Evolutionary conservation across 2,888 invertebrate species (phyloP).

Genomic region (Caenorhabditis auriculariae): DNA sequence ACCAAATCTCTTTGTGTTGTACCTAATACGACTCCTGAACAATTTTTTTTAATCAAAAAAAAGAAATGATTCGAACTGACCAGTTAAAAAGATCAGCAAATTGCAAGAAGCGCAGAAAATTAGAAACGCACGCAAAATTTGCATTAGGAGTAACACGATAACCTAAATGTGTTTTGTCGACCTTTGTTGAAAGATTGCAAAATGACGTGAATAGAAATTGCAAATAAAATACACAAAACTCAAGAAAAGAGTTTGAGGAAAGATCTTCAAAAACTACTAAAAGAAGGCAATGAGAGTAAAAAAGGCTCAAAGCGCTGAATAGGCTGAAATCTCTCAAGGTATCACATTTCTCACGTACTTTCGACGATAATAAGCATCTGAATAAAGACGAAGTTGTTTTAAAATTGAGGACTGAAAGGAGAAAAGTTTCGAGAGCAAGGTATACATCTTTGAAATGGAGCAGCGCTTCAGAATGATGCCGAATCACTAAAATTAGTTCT

Average conservation of each 20-base stretch:
- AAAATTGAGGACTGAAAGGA: too few species aligned
- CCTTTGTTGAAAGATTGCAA: not conserved
- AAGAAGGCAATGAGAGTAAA: too few species aligned
- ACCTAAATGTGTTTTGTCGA: not conserved
- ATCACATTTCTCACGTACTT: too few species aligned
- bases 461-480: too few species aligned
- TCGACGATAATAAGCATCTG: too few species aligned
- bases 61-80: constrained; percentile 7
- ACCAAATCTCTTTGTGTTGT: constrained; percentile 36
- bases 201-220: not conserved
- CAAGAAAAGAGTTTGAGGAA: not conserved
- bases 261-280: too few species aligned
- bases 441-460: too few species aligned
- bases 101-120: constrained; percentile 21
- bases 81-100: constrained; percentile 25
- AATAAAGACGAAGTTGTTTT: too few species aligned
- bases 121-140: constrained; percentile 19
- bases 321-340: too few species aligned
- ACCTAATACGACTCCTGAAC: constrained; percentile 35
- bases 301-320: too few species aligned
- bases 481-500: too few species aligned
- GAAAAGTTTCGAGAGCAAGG: too few species aligned
- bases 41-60: not conserved
- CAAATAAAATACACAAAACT: not conserved
- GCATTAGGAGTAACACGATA: constrained; percentile 9